Conservation (phyloP, 1,140 invertebrate species). For the Brachionus paranguensis region DNA sequence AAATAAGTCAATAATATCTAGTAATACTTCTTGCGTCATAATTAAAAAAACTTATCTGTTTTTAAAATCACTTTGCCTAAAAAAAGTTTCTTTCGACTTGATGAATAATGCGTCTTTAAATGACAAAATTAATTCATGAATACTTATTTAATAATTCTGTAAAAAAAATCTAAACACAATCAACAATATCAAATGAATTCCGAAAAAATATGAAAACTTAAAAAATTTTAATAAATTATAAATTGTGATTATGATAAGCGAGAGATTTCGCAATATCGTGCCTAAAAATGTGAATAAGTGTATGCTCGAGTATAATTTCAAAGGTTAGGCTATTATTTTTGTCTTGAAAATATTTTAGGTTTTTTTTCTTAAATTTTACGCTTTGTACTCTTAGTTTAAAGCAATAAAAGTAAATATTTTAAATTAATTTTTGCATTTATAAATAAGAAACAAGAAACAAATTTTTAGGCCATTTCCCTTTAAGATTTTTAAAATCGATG, state of each 20-base stretch:
- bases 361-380: too few species aligned
- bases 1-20: not conserved
- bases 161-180: not conserved
- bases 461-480: too few species aligned
- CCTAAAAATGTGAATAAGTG: not conserved
- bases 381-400: too few species aligned
- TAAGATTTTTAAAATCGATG: not conserved
- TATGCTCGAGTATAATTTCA: not conserved
- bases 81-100: too few species aligned
- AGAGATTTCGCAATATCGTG: not conserved
- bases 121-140: not conserved
- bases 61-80: too few species aligned
- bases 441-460: too few species aligned
- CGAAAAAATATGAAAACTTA: not conserved
- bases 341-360: not conserved
- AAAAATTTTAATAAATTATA: conserved; percentile 18
- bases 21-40: not conserved
- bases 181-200: not conserved
- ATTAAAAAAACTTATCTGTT: too few species aligned
- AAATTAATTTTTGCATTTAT: too few species aligned
- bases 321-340: not conserved
- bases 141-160: not conserved
- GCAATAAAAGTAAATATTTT: too few species aligned
- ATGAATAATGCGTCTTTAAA: not conserved
- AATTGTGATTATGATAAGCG: not conserved